These are phyloP conservation scores for Okapia johnstoni DNA, from an alignment of 2,113 vertebrate species.

Conservation along the genomic window DNA sequence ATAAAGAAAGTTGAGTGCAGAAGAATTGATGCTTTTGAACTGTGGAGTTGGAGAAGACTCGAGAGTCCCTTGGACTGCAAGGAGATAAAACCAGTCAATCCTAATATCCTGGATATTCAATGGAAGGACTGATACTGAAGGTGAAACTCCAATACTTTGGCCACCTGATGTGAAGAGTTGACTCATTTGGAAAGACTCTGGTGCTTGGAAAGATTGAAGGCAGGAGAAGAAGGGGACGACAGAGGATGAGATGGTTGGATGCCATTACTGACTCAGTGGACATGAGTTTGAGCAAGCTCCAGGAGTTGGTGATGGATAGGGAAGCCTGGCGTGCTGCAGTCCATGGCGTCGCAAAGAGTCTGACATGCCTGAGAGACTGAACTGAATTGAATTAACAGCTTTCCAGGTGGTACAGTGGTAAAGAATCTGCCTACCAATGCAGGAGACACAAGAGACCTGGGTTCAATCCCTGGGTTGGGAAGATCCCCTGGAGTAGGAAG, in stretches of 20 bases:
- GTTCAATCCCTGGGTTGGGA: not conserved
- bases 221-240: fast-evolving
- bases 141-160: not conserved
- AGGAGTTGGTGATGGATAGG: not conserved
- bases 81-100: not conserved
- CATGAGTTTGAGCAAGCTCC: not conserved
- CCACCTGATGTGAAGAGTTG: not conserved
- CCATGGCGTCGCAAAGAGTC: not conserved
- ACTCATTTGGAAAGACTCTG: not conserved
- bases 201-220: not conserved
- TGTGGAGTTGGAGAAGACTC: not conserved
- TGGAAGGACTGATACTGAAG: not conserved
- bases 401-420: not conserved
- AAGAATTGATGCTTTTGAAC: not conserved
- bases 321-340: fast-evolving
- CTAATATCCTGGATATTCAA: not conserved
- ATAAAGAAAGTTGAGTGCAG: fast-evolving
- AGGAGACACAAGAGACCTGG: not conserved
- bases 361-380: not conserved
- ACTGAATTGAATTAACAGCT: not conserved
- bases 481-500: not conserved
- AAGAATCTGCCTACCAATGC: not conserved
- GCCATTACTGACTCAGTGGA: not conserved
- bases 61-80: not conserved
- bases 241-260: not conserved